Conservation (phyloP, 2,113 vertebrate genomes). For the Oncorhynchus mykiss region DNA sequence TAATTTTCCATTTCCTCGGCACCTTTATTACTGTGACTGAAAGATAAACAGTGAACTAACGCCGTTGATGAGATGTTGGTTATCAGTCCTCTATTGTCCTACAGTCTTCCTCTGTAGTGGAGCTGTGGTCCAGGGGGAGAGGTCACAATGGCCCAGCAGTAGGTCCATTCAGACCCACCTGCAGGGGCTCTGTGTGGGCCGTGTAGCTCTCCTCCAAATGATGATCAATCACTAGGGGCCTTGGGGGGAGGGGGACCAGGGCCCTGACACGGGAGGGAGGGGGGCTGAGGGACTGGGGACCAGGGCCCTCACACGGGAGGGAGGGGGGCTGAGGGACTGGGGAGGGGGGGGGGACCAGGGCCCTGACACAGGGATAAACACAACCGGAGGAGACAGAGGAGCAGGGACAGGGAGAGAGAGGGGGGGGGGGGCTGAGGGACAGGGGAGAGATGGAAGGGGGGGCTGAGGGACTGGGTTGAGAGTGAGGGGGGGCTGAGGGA, state of each 20-base stretch:
- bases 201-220: conserved; percentile 81
- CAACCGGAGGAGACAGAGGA: not conserved
- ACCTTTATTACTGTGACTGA: no score
- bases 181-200: conserved; percentile 81
- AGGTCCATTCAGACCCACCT: conserved; percentile 80
- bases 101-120: no score
- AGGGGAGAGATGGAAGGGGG: no score
- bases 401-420: conserved; percentile 27
- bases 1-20: no score
- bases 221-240: conserved; percentile 87
- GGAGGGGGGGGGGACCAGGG: not conserved
- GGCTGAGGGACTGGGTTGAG: not conserved
- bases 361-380: not conserved
- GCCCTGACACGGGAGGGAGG: not conserved
- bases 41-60: no score
- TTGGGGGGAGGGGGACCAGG: not conserved
- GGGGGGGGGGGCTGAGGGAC: conserved; percentile 41
- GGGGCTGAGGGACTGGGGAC: not conserved
- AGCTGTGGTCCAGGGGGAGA: conserved; percentile 27
- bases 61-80: no score
- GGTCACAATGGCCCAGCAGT: conserved; percentile 80
- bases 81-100: no score
- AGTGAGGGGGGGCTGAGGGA: not conserved
- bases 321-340: no score
- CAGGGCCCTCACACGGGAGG: no score